Base-by-base conservation (phyloP, 2,113 vertebrate genomes). In the Caretta caretta region DNA sequence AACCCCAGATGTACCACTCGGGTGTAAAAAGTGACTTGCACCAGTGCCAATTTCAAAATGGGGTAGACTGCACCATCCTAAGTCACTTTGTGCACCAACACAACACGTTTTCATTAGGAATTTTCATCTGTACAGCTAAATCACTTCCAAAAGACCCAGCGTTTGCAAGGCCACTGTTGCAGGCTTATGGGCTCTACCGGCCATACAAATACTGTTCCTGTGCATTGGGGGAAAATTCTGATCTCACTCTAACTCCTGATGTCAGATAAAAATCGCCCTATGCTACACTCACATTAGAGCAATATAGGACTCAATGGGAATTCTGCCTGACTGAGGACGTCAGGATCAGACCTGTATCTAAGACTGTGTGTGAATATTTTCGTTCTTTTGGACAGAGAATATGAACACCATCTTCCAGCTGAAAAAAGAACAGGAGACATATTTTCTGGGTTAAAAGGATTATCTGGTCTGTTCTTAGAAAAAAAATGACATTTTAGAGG, bases 251-350 rank as follows among this genome's bases (percentile, higher is more conserved):
- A 54, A 54, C 20, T 54, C 20, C 65, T 38, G 65, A 72, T 72
- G 65, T 38, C 94, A 95, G 57, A 75, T 92, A 96, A 95, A 86
- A 92, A 95, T 91, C 87, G 88, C 76, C 57, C 80, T 86, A 46
- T 8, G 90, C 83, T n/a, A 35, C 84, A 83, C 80, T 50, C 83
- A 50, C 50, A 92, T 97, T 84, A 92, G 83, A 90, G 81, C 59
- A 92, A 78, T 57, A 56, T 3, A 35, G 38, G 46, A 82, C 49
- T 51, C 65, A 72, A 22, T 5, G 29, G 81, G 56, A 96, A 46
- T 62, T 78, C 31, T 69, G 83, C n/a, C 89, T 57, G 10, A 92
- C 51, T 4, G 0, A 89, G n/a, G 48, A 84, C 84, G 35, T 87
- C 80, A 82, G 76, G 89, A 51, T 87, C 78, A 92, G 85, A 90